These are phyloP conservation scores for Ophion slaviceki DNA, from an alignment of 2,888 invertebrate species.

Conservation along the genomic window DNA sequence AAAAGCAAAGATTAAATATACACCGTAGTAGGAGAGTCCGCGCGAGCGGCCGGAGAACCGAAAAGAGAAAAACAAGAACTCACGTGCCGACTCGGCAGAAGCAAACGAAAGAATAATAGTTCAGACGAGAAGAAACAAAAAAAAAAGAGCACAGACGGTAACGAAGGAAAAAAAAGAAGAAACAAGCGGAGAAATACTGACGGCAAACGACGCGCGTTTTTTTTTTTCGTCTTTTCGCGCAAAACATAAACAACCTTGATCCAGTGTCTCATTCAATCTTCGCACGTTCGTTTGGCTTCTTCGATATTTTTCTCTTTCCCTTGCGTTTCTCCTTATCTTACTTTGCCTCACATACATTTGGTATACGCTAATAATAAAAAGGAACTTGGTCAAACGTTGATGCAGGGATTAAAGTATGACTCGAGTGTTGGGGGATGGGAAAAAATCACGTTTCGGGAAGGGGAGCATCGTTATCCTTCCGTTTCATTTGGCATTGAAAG, in stretches of 20 bases:
- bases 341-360: slow-evolving; percentile 66
- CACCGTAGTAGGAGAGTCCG: slow-evolving; percentile 17
- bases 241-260: slow-evolving; percentile 18
- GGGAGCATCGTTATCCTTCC: neutral
- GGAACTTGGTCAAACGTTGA: slow-evolving; percentile 73
- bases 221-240: neutral
- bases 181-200: slow-evolving; percentile 56
- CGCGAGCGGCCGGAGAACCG: slow-evolving; percentile 49
- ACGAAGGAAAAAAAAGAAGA: slow-evolving; percentile 20
- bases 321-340: slow-evolving; percentile 15
- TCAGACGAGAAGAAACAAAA: slow-evolving; percentile 33
- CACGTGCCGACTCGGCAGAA: slow-evolving; percentile 4
- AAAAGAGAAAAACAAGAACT: slow-evolving; percentile 38
- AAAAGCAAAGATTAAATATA: slow-evolving; percentile 58
- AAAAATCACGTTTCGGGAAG: slow-evolving; percentile 40
- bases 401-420: slow-evolving; percentile 49
- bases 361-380: slow-evolving; percentile 73
- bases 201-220: slow-evolving; percentile 43
- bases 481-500: slow-evolving; percentile 34
- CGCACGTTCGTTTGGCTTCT: slow-evolving; percentile 37
- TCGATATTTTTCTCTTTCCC: slow-evolving; percentile 29
- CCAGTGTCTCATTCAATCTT: slow-evolving; percentile 17
- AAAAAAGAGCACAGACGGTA: slow-evolving; percentile 27
- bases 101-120: slow-evolving; percentile 37
- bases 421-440: slow-evolving; percentile 19